These are phyloP conservation scores for Gymnoscopelus braueri DNA, from an alignment of 2,797 vertebrate species.

Conservation along the genomic window DNA sequence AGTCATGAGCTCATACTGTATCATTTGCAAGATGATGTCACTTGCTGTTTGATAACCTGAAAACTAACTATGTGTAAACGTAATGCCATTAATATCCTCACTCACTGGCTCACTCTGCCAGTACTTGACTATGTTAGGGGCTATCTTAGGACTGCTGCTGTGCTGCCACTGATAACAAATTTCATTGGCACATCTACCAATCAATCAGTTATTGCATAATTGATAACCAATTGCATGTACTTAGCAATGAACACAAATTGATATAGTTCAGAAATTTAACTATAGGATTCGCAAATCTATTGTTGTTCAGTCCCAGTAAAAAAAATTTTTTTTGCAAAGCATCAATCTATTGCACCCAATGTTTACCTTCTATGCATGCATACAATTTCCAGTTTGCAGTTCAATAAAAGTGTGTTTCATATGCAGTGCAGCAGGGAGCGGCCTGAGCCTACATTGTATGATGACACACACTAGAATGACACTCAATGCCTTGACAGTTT, in stretches of 20 bases:
- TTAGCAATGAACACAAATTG: slow-evolving; percentile 17
- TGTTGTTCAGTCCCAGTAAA: background rate
- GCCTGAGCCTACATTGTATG: slow-evolving; percentile 55
- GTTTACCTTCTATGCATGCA: too few species aligned
- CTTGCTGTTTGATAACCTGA: background rate
- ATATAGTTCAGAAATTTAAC: slow-evolving; percentile 28
- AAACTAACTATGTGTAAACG: background rate
- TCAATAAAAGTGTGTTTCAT: slow-evolving; percentile 46
- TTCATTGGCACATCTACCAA: background rate
- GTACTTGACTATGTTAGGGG: background rate
- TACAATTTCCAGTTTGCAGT: slow-evolving; percentile 10
- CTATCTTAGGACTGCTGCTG: background rate
- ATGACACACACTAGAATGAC: slow-evolving; percentile 63
- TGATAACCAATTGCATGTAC: background rate
- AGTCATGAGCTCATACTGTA: background rate
- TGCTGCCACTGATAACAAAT: background rate
- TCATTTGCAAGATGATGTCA: background rate
- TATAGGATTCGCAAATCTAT: too few species aligned
- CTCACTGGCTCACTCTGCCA: background rate
- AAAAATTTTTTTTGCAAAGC: too few species aligned
- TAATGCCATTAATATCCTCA: background rate
- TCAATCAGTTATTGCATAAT: slow-evolving; percentile 2
- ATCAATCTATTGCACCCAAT: too few species aligned
- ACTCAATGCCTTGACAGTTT: slow-evolving; percentile 67
- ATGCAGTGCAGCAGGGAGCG: slow-evolving; percentile 35